These are phyloP conservation scores for Drosophila rhopaloa DNA, from an alignment of 1,140 invertebrate genomes.

Conservation along the genomic window DNA sequence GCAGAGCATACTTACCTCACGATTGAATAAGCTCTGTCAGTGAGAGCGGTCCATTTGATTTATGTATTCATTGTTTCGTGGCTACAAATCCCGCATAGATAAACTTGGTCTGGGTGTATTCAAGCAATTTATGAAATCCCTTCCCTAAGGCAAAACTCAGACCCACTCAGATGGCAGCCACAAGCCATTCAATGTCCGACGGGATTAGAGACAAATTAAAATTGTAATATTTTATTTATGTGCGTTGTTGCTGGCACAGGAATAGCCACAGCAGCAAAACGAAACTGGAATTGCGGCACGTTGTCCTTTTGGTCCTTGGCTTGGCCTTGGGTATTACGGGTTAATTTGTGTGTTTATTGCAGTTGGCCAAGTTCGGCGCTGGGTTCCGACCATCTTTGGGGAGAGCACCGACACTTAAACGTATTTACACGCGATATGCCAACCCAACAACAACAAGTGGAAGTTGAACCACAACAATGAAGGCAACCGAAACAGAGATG, in stretches of 20 bases:
- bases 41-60: constrained; percentile 56
- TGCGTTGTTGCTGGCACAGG: constrained; percentile 42
- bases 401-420: constrained; percentile 69
- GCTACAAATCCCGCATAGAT: constrained; percentile 40
- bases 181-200: constrained; percentile 61
- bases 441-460: constrained; percentile 43
- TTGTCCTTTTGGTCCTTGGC: constrained; percentile 64
- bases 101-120: constrained; percentile 38
- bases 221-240: constrained; percentile 84
- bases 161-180: constrained; percentile 19
- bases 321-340: constrained; percentile 75
- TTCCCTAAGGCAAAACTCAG: constrained; percentile 10
- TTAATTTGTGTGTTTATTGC: constrained; percentile 84
- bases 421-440: constrained; percentile 71
- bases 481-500: constrained; percentile 32
- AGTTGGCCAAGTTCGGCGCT: constrained; percentile 74
- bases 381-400: constrained; percentile 41
- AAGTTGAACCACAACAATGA: constrained; percentile 17
- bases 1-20: constrained; percentile 5
- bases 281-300: constrained; percentile 61
- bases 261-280: constrained; percentile 33
- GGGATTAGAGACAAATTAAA: constrained; percentile 82
- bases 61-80: constrained; percentile 50
- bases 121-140: constrained; percentile 67
- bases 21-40: constrained; percentile 53